phyloP scores from a whole-genome alignment of 2,888 invertebrate species.

The Zhuqinia jingwanae region DNA sequence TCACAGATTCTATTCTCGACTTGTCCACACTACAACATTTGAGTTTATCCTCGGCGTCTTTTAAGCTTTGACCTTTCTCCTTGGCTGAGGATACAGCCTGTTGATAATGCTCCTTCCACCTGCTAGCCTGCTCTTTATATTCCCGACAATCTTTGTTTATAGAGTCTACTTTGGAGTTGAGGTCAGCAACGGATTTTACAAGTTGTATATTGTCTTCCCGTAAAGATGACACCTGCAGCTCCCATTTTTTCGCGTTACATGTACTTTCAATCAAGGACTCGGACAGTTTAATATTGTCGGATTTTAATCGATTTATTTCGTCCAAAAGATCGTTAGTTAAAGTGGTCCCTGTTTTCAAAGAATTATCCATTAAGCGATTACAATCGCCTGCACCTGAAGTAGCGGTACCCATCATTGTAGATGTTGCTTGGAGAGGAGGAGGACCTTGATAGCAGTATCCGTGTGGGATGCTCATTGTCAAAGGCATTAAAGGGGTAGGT shows the following conservation, averaged over 20 bases:
- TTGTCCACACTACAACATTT: conserved; percentile 28
- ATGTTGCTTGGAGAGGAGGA: not conserved
- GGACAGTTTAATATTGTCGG: conserved; percentile 53
- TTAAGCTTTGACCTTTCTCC: conserved; percentile 42
- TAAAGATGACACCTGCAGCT: conserved; percentile 55
- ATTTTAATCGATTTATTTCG: conserved; percentile 52
- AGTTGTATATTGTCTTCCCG: conserved; percentile 57
- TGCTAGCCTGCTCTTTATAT: conserved; percentile 39
- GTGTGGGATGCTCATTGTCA: conserved; percentile 34
- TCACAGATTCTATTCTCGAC: conserved; percentile 22
- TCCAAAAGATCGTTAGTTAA: conserved; percentile 14
- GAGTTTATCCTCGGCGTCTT: conserved; percentile 59
- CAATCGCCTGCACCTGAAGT: not conserved
- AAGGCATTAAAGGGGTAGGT: conserved; percentile 20
- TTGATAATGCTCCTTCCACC: conserved; percentile 55
- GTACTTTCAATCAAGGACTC: conserved; percentile 58
- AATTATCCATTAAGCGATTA: not conserved
- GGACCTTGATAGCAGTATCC: conserved; percentile 57
- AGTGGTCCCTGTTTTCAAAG: not conserved
- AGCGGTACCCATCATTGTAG: not conserved
- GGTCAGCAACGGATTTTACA: conserved; percentile 34
- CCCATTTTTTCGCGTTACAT: conserved; percentile 60
- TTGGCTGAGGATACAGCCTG: conserved; percentile 32
- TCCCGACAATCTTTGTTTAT: conserved; percentile 38
- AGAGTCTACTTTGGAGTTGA: conserved; percentile 51